Percentiles rank a stretch among this genome's conserved stretches.
Conservation (phyloP, 2,888 invertebrate species). For the Amiota minor region DNA sequence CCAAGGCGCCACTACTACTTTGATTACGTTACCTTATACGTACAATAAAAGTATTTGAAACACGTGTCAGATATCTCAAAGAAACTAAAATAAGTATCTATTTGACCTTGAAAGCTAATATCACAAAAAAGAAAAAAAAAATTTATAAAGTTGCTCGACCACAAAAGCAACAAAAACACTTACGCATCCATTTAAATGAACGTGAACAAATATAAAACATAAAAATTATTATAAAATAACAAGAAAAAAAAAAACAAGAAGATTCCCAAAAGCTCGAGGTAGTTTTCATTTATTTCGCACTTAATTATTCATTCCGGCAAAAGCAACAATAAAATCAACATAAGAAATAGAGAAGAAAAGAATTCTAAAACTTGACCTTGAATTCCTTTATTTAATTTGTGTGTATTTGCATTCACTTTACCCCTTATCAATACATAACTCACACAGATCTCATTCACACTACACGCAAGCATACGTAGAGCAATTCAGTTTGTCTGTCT, state of each 20-base stretch:
- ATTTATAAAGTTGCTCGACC: neutral
- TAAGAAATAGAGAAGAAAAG: neutral
- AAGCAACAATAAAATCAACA: constrained; percentile 21
- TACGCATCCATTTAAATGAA: constrained; percentile 41
- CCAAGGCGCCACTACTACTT: too few species aligned
- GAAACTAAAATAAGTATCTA: neutral
- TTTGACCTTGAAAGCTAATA: neutral
- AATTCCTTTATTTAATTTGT: neutral
- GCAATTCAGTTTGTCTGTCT: too few species aligned
- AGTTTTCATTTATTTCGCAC: constrained; percentile 63
- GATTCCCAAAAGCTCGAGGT: constrained; percentile 38
- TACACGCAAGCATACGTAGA: too few species aligned
- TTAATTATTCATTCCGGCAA: constrained; percentile 56
- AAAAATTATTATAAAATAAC: too few species aligned
- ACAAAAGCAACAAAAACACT: constrained; percentile 46
- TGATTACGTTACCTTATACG: too few species aligned
- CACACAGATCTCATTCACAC: too few species aligned
- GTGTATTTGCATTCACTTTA: too few species aligned
- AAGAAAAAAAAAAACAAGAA: too few species aligned
- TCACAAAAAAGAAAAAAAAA: neutral
- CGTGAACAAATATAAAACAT: too few species aligned
- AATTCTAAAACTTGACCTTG: neutral
- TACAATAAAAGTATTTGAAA: too few species aligned
- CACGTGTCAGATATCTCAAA: too few species aligned
- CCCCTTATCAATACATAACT: too few species aligned